Conservation (phyloP, 2,888 invertebrate species). For the Antheraea yamamai region DNA sequence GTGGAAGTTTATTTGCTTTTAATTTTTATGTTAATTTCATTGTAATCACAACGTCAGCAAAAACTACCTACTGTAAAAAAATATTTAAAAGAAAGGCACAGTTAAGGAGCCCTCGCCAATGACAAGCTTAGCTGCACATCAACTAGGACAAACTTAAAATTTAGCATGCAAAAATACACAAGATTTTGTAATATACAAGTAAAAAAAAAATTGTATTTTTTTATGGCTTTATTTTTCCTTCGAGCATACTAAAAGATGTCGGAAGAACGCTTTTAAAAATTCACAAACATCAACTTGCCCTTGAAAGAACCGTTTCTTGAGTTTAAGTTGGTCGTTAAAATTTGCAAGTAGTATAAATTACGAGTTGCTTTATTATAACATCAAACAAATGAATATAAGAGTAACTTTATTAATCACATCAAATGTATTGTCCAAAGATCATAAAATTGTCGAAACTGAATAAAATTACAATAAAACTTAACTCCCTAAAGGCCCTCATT, state of each 20-base stretch:
- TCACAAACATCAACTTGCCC: background rate
- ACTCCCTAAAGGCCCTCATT: background rate
- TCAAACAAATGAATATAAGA: conserved; percentile 17
- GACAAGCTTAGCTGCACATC: no score
- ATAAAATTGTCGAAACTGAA: conserved; percentile 9
- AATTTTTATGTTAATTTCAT: no score
- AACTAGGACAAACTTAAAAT: no score
- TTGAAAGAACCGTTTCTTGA: background rate
- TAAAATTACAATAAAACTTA: conserved; percentile 10
- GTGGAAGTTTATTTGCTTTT: no score
- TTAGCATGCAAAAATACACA: no score
- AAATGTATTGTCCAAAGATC: conserved; percentile 13
- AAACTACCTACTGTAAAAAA: no score
- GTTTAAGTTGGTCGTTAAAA: conserved; percentile 22
- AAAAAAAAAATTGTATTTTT: background rate
- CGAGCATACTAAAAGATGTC: background rate
- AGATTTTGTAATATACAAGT: no score
- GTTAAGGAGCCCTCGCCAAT: no score
- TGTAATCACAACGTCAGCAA: no score
- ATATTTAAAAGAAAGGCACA: no score
- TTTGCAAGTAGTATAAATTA: conserved; percentile 6
- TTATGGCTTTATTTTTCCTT: background rate
- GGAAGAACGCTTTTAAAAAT: background rate
- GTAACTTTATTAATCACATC: conserved; percentile 16
- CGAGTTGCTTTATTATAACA: conserved; percentile 17